These are phyloP conservation scores for Hetaerina titia DNA, from an alignment of 2,888 invertebrate species.

Conservation along the genomic window DNA sequence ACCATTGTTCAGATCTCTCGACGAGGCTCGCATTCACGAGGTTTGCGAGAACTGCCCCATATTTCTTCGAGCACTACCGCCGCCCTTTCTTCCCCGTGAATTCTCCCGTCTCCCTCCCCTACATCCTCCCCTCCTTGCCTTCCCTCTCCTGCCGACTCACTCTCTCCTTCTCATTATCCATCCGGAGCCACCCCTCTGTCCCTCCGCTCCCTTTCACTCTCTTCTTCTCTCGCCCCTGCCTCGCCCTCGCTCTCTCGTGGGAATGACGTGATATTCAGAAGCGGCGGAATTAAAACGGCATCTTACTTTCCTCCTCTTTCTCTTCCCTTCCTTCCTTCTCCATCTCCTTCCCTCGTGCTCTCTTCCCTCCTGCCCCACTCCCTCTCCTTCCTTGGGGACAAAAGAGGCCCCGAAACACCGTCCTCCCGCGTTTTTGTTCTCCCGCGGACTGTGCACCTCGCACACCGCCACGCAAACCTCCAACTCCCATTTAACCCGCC, in stretches of 20 bases:
- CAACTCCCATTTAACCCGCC: constrained; percentile 6
- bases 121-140: not conserved
- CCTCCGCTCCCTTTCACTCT: not conserved
- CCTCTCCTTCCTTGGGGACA: constrained; percentile 21
- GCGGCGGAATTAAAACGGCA: constrained; percentile 60
- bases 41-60: not conserved
- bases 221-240: not conserved
- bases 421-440: constrained; percentile 43
- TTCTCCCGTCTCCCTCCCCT: not conserved
- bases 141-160: not conserved
- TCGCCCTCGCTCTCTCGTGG: not conserved
- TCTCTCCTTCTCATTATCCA: not conserved
- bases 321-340: not conserved
- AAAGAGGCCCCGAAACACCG: constrained; percentile 11
- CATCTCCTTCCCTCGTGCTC: not conserved
- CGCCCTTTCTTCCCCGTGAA: not conserved
- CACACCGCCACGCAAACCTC: not conserved
- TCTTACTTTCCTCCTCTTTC: not conserved
- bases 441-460: constrained; percentile 4
- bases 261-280: constrained; percentile 47
- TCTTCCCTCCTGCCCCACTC: not conserved
- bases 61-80: not conserved
- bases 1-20: too few species aligned
- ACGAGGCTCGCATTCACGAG: too few species aligned
- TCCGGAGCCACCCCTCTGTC: not conserved